phyloP scores from a whole-genome alignment of 2,888 invertebrate species.

The Morpho achilles region DNA sequence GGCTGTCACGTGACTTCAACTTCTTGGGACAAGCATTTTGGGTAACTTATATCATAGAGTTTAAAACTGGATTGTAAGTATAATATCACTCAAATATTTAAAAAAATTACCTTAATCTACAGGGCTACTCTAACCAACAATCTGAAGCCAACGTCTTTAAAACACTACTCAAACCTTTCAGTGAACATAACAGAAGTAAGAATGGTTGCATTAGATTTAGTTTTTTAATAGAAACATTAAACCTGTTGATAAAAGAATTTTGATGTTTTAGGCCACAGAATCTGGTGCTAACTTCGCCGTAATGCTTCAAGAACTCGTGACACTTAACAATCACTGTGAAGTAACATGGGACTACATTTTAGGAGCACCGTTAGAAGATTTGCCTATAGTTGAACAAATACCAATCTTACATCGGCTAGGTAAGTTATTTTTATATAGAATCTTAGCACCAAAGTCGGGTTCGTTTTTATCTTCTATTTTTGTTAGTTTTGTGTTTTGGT shows the following conservation, averaged over 20 bases:
- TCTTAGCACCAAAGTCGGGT: too few relatives aligned
- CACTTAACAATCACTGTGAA: conserved; percentile 87
- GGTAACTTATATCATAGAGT: conserved; percentile 37
- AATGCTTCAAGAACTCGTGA: conserved; percentile 84
- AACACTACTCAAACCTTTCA: conserved; percentile 60
- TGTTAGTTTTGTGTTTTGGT: too few relatives aligned
- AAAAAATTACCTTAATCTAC: not conserved
- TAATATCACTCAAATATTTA: not conserved
- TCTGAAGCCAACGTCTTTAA: conserved; percentile 52
- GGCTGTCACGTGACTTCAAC: conserved; percentile 89
- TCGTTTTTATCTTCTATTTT: too few relatives aligned
- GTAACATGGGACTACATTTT: conserved; percentile 84
- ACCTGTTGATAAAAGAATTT: not conserved
- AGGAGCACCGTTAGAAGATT: conserved; percentile 85
- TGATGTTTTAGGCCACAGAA: conserved; percentile 67
- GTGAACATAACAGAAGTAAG: conserved; percentile 63
- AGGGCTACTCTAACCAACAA: conserved; percentile 65
- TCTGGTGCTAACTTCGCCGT: conserved; percentile 81
- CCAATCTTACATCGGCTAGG: conserved; percentile 86
- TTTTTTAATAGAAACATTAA: too few relatives aligned
- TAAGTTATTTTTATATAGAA: conserved; percentile 30
- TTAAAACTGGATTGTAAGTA: not conserved
- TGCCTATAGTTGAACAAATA: conserved; percentile 91
- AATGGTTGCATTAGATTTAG: not conserved
- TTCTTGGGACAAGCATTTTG: conserved; percentile 86